Evolutionary conservation across 2,888 invertebrate species (phyloP), one percentile per base, ranked within the genome.

Genomic region (Muschampia plurimacula): DNA sequence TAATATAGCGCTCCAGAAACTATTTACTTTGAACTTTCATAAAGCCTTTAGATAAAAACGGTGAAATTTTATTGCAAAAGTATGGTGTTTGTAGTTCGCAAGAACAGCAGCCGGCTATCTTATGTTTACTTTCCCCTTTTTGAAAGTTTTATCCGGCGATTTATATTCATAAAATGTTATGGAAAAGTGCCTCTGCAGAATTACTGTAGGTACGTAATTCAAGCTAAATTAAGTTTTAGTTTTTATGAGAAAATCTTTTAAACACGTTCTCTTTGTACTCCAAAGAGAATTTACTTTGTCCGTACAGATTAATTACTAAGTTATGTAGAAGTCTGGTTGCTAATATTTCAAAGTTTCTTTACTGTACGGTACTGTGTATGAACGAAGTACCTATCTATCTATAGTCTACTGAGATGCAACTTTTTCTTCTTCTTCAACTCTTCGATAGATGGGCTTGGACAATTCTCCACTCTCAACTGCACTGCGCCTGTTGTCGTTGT

Each of bases 21-120:
- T 82, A 82, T 84, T 85, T 85, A 80, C 82, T 83, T 82, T 81
- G 77, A 76, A 76, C 76, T 77, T 78, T 77, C 75, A 74, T 74
- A 76, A 76, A 69, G 64, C 67, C 69, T 73, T 73, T 67, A 73
- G 65, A 73, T 75, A 67, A 73, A 67, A 67, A 72, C 67, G 67
- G 28, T 72, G 72, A 72, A 72, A 72, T 72, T 72, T 72, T 72
- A 72, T 72, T 67, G 72, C 72, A 72, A 72, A 72, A 72, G 72
- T 67, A 67, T 67, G 55, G 72, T 72, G 72, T 72, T 72, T 72
- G 67, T 72, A 67, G 72, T 63, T 63, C 67, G 67, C 67, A 63
- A 72, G 67, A 72, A 67, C 41, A 49, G 71, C 67, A 69, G 63
- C 67, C 66, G 72, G 72, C 67, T 72, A 68, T 72, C 67, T 72